Base-by-base conservation (phyloP, 2,797 vertebrate species). In the Coendou prehensilis region DNA sequence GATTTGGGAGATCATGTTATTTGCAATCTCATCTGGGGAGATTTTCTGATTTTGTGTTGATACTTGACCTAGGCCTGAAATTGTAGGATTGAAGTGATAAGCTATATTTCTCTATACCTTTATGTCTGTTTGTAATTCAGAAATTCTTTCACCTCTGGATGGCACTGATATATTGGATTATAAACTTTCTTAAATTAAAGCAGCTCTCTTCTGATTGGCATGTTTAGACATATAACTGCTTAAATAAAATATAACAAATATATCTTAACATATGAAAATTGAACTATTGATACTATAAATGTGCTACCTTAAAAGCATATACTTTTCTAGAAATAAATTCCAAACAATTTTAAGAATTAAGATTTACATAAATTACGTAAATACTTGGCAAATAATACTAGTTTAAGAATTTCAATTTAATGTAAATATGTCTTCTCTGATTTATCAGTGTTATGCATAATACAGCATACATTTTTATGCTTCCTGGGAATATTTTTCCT, bases 21-120 rank as follows among this genome's bases (percentile, higher is more conserved):
- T 94, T 92, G 75, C 82, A 69, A 93, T 80, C 69, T 95, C n/a
- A 9, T 54, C 50, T 41, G 23, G 57, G n/a, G 45, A 64, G 13
- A 67, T 73, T 91, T 95, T 78, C 56, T 80, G 30, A 86, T 92
- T 94, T 87, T 85, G 26, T 87, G 61, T 88, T 95, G 86, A 82
- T 20, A 69, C 17, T 61, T 82, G 45, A 93, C 26, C 15, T 7
- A 79, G 41, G 15, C 41, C 71, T 91, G 28, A 87, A 95, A 84
- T 50, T 63, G 1, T 33, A 95, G 52, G 57, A 47, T 5, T 75
- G 41, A 91, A 93, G 37, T 14, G 73, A 26, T 18, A 89, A 76
- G 30, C 22, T 15, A 23, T 83, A 52, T 76, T 87, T 90, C 50
- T 89, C 87, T 52, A 9, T 69, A 45, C 37, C 69, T 87, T 9